Base-by-base conservation (phyloP, 1,140 invertebrate species). In the Macrobrachium rosenbergii region DNA sequence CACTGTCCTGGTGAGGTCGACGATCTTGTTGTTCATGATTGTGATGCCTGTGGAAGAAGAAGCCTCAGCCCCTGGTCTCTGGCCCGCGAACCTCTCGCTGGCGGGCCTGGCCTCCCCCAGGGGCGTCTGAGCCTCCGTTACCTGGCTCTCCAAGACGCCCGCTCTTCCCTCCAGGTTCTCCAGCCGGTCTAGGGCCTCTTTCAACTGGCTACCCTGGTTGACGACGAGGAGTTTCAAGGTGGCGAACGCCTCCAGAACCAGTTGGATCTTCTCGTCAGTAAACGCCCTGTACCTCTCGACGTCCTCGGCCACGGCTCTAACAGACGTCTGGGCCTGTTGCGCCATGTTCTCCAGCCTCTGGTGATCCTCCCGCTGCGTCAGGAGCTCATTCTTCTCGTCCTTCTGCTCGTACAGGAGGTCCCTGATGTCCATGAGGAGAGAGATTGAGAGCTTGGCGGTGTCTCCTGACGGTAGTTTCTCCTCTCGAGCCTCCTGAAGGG, bases 361-460 rank as follows among this genome's bases (percentile, higher is more conserved):
- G 7, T 82, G 16, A 19, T 82, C 62, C 52, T 52, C 23, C 11
- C 11, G 19, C 11, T 72, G 69, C 23, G 69, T 28, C 69, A 11
- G 5, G 69, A 16, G 19, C 11, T 77, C n/a, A 2, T 21, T 43
- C 14, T 63, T 7, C 8, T 28, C 21, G 16, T 69, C 60, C 28
- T 52, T 58, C 8, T 58, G 21, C 5, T 28, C 16, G 23, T 45
- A 45, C 2, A 84, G 83, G 23, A 60, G 43, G 62, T 78, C 83
- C 5, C 83, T 73, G 43, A 84, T 84, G 21, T 84, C 83, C 75
- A 43, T 84, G 23, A 84, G 75, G 60, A 84, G 63, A 16, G 69
- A 52, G 11, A 75, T 59, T 8, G 75, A 14, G 21, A 69, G 28
- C 45, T 8, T 84, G 8, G 10, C 5, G 11, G n/a, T 7, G 8